Conservation (phyloP, 2,113 vertebrate species). For the Phrynocephalus versicolor region DNA sequence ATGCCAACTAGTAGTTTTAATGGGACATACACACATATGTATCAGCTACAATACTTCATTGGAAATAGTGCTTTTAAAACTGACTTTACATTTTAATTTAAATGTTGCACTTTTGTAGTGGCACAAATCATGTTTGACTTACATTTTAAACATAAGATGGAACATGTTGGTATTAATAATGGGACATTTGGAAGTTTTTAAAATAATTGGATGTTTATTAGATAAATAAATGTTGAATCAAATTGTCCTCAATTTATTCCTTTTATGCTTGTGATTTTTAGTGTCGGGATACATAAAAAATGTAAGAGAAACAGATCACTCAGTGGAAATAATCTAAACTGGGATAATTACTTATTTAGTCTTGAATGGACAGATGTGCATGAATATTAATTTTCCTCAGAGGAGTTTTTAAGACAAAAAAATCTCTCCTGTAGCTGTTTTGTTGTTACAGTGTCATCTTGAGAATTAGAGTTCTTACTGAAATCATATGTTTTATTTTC, state of each 20-base stretch:
- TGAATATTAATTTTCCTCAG: constrained; percentile 75
- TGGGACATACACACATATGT: too few species aligned
- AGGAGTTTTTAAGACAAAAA: constrained; percentile 47
- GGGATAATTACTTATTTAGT: constrained; percentile 46
- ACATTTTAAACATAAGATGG: background rate
- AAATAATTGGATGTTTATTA: background rate
- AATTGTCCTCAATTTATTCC: constrained; percentile 12
- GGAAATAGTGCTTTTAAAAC: background rate
- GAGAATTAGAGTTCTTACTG: constrained; percentile 54
- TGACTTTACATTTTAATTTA: background rate
- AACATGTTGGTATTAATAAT: background rate
- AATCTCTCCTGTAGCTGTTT: constrained; percentile 55
- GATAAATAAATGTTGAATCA: constrained; percentile 38
- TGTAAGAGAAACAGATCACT: constrained; percentile 22
- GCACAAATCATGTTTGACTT: background rate
- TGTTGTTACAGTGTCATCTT: constrained; percentile 57
- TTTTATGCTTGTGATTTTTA: constrained; percentile 39
- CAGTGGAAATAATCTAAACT: constrained; percentile 41
- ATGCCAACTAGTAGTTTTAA: background rate
- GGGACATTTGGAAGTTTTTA: constrained; percentile 26
- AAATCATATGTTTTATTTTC: constrained; percentile 22
- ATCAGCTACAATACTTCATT: background rate
- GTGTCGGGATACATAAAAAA: constrained; percentile 2
- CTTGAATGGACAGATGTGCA: constrained; percentile 66
- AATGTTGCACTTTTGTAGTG: background rate